Evolutionary conservation across 2,113 vertebrate species (phyloP).

Genomic region (Bucco capensis): DNA sequence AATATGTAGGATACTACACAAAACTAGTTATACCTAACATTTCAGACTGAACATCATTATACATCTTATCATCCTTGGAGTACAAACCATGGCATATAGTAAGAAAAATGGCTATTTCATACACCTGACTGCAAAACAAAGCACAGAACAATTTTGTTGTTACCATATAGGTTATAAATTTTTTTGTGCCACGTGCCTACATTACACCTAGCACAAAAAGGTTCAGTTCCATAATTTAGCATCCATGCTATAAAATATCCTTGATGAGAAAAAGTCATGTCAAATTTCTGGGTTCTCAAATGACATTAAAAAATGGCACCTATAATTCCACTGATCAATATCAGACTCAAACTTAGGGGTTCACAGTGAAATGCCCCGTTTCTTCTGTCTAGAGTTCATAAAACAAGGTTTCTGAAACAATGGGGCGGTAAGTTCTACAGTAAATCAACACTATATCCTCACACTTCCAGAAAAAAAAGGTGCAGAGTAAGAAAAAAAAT

Average conservation of each 20-base stretch:
- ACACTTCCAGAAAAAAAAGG: background rate
- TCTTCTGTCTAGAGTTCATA: background rate
- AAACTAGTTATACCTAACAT: background rate
- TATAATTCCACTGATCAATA: background rate
- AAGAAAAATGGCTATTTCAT: background rate
- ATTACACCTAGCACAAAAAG: background rate
- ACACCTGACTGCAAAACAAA: background rate
- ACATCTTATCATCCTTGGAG: background rate
- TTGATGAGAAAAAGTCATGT: background rate
- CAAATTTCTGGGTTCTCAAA: background rate
- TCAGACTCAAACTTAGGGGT: background rate
- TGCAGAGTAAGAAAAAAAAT: background rate
- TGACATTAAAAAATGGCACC: background rate
- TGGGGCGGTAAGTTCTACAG: rapidly evolving
- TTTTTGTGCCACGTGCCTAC: rapidly evolving
- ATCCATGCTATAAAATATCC: background rate
- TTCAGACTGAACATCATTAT: background rate
- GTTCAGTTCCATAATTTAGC: background rate
- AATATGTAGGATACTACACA: background rate
- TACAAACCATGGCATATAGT: background rate
- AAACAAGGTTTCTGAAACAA: background rate
- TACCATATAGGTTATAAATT: background rate
- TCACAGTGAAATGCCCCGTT: background rate
- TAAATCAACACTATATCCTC: background rate
- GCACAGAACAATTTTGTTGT: background rate